Conservation (phyloP, 2,113 vertebrate genomes). For the rabbit (Oryctolagus cuniculus) region mOryCun1.1 NC_091451.1:25618001-25618500, state of each 20-base stretch:
- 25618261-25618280: slow-evolving; percentile 90
- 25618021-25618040: slow-evolving; percentile 91
- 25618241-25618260: slow-evolving; percentile 86
- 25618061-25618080: slow-evolving; percentile 87
- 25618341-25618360: slow-evolving; percentile 73
- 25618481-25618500: slow-evolving; percentile 66
- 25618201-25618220: slow-evolving; percentile 83
- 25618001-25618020: slow-evolving; percentile 91
- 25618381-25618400: slow-evolving; percentile 88
- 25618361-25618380: slow-evolving; percentile 89
- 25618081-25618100: slow-evolving; percentile 82
- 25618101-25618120: slow-evolving; percentile 80
- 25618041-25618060: slow-evolving; percentile 87
- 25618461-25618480: slow-evolving; percentile 58
- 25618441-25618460: background rate
- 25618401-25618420: slow-evolving; percentile 32
- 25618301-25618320: slow-evolving; percentile 85
- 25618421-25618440: slow-evolving; percentile 51
- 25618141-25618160: slow-evolving; percentile 80
- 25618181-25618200: slow-evolving; percentile 79
- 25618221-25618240: slow-evolving; percentile 85
- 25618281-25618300: slow-evolving; percentile 96
- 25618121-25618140: slow-evolving; percentile 80
- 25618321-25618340: slow-evolving; percentile 62
- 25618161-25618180: slow-evolving; percentile 70